Evolutionary conservation across 2,797 vertebrate species (phyloP), one percentile per base, ranked within the genome.

Genomic region (Limosa lapponica): DNA sequence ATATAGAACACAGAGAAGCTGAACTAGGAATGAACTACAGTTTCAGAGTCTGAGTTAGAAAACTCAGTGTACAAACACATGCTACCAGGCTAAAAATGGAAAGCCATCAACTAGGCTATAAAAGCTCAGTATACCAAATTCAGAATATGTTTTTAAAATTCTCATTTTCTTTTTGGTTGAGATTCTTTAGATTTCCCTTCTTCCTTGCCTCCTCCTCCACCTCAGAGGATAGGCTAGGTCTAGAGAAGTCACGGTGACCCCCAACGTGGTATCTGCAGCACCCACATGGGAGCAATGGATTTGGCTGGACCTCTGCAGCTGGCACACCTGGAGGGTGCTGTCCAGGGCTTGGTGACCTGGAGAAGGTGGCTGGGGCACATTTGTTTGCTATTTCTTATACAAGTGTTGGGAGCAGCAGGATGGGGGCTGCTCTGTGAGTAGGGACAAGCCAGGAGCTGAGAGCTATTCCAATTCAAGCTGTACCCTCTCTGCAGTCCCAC

Each of bases 381-480:
- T 10, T 51, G 8, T 37, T 73, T 81, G 36, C 20, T 59, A 6
- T 46, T 72, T 77, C 41, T 70, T 73, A 7, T 10, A 23, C 4
- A 52, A 24, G 32, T 27, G 8, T 11, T 2, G 1, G 23, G 18
- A 87, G 39, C 23, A 57, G 41, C 39, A 85, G 46, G 44, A 59
- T 67, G 0, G 1, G 32, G 16, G 22, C 37, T 52, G 11, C 34
- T 57, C 18, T 2, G 0, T 3, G 9, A 77, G 27, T 0, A 61
- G 7, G 49, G 44, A 64, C 34, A 71, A 75, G 27, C 13, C 44
- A 54, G 39, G 37, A 91, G n/a, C 17, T 2, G 6, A 59, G 8
- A 8, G 32, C 16, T 43, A 41, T 11, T 20, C 15, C 27, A 74
- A 0, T 6, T 55, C 0, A 1, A 32, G 27, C 34, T 0, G 1